Evolutionary conservation across 2,888 invertebrate species (phyloP).

Genomic region (Pyrrhosoma nymphula): DNA sequence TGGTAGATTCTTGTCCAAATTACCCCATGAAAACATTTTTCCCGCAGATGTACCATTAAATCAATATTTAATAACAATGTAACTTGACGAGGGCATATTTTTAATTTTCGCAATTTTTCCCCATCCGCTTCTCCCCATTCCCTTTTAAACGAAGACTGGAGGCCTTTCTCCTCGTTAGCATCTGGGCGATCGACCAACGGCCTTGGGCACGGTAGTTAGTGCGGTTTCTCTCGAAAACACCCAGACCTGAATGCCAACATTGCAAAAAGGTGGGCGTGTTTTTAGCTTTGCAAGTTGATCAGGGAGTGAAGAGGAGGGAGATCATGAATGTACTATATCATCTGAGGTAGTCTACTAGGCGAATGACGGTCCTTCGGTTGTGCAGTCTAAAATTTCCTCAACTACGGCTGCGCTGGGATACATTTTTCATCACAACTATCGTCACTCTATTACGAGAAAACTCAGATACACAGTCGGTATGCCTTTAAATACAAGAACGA

Average conservation of each 20-base stretch:
- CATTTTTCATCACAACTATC: no score
- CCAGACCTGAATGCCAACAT: not conserved
- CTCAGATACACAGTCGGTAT: no score
- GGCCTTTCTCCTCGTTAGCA: constrained; percentile 29
- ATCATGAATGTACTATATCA: no score
- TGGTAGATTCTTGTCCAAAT: no score
- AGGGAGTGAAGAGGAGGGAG: not conserved
- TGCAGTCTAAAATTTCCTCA: no score
- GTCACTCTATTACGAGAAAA: no score
- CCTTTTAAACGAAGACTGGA: not conserved
- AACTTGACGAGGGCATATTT: not conserved
- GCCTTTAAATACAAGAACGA: no score
- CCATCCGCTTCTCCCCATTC: not conserved
- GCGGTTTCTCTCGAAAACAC: not conserved
- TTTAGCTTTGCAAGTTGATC: not conserved
- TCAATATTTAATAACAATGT: not conserved
- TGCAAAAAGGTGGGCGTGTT: not conserved
- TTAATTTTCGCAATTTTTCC: not conserved
- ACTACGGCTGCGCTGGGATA: no score
- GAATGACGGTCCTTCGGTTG: no score
- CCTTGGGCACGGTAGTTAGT: not conserved
- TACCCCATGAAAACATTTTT: no score
- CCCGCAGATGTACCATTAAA: not conserved
- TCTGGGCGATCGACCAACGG: not conserved
- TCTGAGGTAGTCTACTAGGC: no score